A percentile compares a stretch with the other conserved stretches of the same genome.
These are phyloP conservation scores for Psammodynastes pulverulentus DNA, from an alignment of 2,113 vertebrate species.

Conservation along the genomic window DNA sequence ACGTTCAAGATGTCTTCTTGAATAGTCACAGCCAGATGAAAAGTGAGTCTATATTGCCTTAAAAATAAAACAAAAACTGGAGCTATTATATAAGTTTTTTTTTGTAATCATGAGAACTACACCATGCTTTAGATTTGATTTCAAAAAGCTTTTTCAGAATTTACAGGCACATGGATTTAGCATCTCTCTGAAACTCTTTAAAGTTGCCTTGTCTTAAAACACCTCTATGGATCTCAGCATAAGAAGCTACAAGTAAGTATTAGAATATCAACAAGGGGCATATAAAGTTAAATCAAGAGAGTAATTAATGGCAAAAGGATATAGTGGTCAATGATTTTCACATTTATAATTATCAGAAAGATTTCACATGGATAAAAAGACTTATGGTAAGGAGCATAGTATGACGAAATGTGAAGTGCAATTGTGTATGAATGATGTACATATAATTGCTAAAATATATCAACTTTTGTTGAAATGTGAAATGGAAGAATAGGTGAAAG, in stretches of 20 bases:
- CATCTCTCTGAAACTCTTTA: background rate
- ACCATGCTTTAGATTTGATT: background rate
- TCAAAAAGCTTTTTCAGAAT: background rate
- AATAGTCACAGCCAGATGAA: background rate
- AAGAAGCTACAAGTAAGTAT: background rate
- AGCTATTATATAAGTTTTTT: background rate
- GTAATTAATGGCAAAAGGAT: background rate
- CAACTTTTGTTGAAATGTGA: background rate
- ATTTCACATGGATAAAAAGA: background rate
- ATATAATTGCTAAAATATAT: background rate
- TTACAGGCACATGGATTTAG: background rate
- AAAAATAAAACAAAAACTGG: background rate
- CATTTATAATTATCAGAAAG: background rate
- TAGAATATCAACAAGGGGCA: background rate
- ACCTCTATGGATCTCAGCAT: background rate
- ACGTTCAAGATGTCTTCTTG: background rate
- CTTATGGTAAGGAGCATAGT: background rate
- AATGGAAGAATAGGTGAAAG: background rate
- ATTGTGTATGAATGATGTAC: background rate
- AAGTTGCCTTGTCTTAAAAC: background rate
- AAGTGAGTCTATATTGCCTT: background rate
- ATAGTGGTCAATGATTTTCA: background rate
- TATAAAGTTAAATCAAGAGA: background rate
- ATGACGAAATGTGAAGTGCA: background rate
- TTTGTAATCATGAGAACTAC: background rate